Evolutionary conservation across 1,140 invertebrate species (phyloP).

Genomic region (Cecropterus lyciades): DNA sequence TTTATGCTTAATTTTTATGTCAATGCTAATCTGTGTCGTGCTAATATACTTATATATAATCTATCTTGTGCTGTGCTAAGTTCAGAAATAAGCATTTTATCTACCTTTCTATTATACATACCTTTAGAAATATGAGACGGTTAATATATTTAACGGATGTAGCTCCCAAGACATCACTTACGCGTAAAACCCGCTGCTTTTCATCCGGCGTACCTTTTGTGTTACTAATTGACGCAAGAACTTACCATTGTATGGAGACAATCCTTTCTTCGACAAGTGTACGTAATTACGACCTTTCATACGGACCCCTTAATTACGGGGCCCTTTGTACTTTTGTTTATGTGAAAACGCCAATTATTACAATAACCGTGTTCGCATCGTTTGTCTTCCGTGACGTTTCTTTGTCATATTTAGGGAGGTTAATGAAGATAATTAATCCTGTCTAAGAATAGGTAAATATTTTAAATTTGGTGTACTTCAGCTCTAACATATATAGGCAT

Average conservation of each 20-base stretch:
- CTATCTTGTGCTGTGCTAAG: too few relatives aligned
- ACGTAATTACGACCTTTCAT: conserved; percentile 67
- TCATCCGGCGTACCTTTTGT: conserved; percentile 3
- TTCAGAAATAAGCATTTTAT: too few relatives aligned
- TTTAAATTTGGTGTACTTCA: not conserved
- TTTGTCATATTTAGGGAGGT: conserved; percentile 46
- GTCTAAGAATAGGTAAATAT: not conserved
- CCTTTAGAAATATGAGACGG: too few relatives aligned
- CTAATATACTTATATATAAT: too few relatives aligned
- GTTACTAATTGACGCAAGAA: conserved; percentile 39
- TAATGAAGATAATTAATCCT: conserved; percentile 49
- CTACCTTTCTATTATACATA: too few relatives aligned
- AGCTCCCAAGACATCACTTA: conserved; percentile 1
- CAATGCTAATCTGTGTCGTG: too few relatives aligned
- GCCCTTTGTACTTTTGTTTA: conserved; percentile 68
- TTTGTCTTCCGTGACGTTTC: conserved; percentile 50
- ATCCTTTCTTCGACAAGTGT: conserved; percentile 42
- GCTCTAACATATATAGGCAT: too few relatives aligned
- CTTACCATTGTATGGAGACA: conserved; percentile 41
- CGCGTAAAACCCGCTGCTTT: conserved; percentile 7
- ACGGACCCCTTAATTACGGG: conserved; percentile 64
- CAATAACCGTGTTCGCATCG: conserved; percentile 65
- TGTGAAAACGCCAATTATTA: conserved; percentile 73
- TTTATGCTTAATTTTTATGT: too few relatives aligned
- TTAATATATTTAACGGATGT: too few relatives aligned